Evolutionary conservation across 2,113 vertebrate species (phyloP).

Genomic region (Alaudala cheleensis): DNA sequence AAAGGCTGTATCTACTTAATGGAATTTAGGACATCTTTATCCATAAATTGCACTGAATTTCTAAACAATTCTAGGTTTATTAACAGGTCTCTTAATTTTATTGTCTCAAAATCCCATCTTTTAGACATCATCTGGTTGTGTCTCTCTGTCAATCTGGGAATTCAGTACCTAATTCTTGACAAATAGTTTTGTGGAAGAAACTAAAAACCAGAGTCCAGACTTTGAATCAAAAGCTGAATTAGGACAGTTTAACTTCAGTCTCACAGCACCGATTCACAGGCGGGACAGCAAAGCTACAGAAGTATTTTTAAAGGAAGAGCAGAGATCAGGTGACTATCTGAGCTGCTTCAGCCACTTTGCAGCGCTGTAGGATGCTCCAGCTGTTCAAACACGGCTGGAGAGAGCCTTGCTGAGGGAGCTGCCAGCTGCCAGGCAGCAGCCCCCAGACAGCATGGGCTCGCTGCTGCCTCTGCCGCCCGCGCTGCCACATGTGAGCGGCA

Average conservation of each 20-base stretch:
- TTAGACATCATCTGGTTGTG: background rate
- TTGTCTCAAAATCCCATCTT: background rate
- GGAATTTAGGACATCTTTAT: background rate
- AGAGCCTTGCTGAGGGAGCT: background rate
- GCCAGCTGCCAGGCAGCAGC: background rate
- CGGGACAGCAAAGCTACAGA: background rate
- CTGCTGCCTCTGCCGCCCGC: background rate
- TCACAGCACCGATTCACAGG: background rate
- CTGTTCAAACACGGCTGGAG: conserved; percentile 41
- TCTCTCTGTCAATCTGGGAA: background rate
- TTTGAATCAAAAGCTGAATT: background rate
- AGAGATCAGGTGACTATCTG: background rate
- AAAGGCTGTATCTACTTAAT: background rate
- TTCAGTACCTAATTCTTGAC: background rate
- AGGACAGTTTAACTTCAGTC: background rate
- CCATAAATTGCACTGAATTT: background rate
- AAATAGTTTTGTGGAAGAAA: background rate
- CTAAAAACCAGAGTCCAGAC: background rate
- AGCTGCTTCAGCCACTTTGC: conserved; percentile 18
- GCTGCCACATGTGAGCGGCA: background rate
- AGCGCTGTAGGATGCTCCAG: conserved; percentile 47
- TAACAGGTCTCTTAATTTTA: background rate
- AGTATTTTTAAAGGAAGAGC: background rate
- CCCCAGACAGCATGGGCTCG: rapidly evolving
- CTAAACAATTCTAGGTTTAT: background rate